Evolutionary conservation across 37 sponge, comb jelly and placozoan genomes (phyloP).

Genomic region (Theonella swinhoei): DNA sequence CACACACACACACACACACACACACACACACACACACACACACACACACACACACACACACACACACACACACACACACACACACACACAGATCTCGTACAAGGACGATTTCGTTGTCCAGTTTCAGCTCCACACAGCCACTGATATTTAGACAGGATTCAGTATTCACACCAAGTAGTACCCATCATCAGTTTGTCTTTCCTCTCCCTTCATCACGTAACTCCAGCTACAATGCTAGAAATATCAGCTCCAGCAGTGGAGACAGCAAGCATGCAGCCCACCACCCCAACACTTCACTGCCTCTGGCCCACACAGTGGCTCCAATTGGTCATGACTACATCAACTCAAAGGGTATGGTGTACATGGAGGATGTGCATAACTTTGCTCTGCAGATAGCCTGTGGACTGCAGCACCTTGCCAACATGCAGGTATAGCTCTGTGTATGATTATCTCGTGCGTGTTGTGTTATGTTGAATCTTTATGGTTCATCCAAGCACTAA

Average conservation of each 20-base stretch:
- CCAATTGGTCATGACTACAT: conserved; percentile 59
- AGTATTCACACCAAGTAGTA: background rate
- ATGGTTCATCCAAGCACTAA: no score
- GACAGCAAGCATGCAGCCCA: background rate
- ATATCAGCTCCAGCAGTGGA: background rate
- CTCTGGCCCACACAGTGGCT: conserved; percentile 17
- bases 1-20: no score
- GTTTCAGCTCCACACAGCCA: conserved; percentile 14
- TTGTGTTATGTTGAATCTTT: no score
- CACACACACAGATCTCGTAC: background rate
- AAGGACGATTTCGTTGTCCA: background rate
- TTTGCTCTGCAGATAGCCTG: conserved; percentile 81
- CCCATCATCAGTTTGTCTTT: background rate
- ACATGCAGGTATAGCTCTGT: conserved; percentile 21
- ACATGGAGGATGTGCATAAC: conserved; percentile 67
- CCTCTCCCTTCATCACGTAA: background rate
- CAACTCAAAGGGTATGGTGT: conserved; percentile 31
- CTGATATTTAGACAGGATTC: background rate
- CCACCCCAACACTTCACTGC: background rate
- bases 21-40: no score
- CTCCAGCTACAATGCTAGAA: background rate
- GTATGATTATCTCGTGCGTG: no score
- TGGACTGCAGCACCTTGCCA: conserved; percentile 65
- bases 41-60: no score
- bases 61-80: no score